Evolutionary conservation across 1,140 invertebrate species (phyloP).

Genomic region (Linepithema humile): DNA sequence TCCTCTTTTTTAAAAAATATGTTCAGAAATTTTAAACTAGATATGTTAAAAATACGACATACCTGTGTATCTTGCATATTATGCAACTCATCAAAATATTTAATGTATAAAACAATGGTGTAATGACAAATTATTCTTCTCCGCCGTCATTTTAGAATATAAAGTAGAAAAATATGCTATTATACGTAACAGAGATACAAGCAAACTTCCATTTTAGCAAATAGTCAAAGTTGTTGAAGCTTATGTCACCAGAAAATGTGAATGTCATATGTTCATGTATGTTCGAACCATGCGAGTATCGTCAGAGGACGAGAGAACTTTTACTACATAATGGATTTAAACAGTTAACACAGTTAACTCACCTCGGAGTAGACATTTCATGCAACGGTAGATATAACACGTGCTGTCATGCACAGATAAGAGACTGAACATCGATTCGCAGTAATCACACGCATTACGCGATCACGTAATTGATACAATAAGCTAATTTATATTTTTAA

Average conservation of each 20-base stretch:
- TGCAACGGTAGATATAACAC: not conserved
- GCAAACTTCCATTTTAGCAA: conserved; percentile 8
- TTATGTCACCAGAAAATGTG: not conserved
- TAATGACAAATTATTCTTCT: not conserved
- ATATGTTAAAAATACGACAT: not conserved
- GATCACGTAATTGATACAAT: not conserved
- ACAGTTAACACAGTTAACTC: conserved; percentile 22
- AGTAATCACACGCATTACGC: not conserved
- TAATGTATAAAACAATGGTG: not conserved
- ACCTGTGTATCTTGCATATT: not conserved
- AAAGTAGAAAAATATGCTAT: not conserved
- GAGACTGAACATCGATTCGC: not conserved
- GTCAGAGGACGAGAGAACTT: conserved; percentile 6
- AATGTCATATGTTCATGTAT: not conserved
- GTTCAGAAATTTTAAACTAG: not conserved
- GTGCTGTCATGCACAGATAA: not conserved
- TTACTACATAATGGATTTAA: conserved; percentile 42
- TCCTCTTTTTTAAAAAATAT: not conserved
- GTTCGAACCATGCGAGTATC: not conserved
- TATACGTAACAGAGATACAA: not conserved
- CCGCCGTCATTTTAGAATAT: not conserved
- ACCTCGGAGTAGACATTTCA: conserved; percentile 10
- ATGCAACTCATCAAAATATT: conserved; percentile 5
- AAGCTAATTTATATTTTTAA: not conserved
- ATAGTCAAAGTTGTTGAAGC: not conserved